phyloP scores from a whole-genome alignment of 92 coral and sea anemone species.

The Isaurus tuberculatus region DNA sequence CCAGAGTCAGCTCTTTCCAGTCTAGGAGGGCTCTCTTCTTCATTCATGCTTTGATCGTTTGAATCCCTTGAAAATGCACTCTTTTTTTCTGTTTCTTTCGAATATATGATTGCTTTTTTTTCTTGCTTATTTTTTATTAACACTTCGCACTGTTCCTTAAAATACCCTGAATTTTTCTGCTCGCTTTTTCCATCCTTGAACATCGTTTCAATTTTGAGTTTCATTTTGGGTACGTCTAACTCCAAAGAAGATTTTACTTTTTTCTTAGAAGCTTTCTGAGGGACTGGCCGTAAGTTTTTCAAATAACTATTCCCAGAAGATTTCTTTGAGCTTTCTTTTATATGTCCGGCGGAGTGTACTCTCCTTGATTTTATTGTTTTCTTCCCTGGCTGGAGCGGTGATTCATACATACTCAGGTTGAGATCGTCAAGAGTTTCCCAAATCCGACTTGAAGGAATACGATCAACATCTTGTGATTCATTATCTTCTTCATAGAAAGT shows the following conservation, averaged over 20 bases:
- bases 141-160: too few relatives aligned
- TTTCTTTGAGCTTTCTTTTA: constrained; percentile 27
- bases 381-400: not conserved
- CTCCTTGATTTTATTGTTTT: constrained; percentile 20
- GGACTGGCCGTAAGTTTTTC: not conserved
- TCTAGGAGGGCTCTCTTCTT: not conserved
- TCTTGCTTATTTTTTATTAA: constrained; percentile 15
- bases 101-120: not conserved
- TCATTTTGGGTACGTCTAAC: constrained; percentile 3
- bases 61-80: not conserved
- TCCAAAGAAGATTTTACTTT: not conserved
- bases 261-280: not conserved
- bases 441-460: constrained; percentile 75
- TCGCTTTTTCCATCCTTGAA: constrained; percentile 39
- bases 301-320: not conserved
- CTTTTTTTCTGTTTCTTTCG: not conserved
- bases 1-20: constrained; percentile 38
- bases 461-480: constrained; percentile 66
- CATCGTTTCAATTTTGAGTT: constrained; percentile 12
- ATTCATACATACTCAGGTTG: constrained; percentile 66
- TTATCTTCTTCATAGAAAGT: constrained; percentile 31
- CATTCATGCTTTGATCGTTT: too few relatives aligned
- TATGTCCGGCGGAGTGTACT: constrained; percentile 72
- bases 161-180: too few relatives aligned
- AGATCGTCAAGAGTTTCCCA: constrained; percentile 68